phyloP scores from a whole-genome alignment of 2,888 invertebrate species.

The Drosophila prostipennis region DNA sequence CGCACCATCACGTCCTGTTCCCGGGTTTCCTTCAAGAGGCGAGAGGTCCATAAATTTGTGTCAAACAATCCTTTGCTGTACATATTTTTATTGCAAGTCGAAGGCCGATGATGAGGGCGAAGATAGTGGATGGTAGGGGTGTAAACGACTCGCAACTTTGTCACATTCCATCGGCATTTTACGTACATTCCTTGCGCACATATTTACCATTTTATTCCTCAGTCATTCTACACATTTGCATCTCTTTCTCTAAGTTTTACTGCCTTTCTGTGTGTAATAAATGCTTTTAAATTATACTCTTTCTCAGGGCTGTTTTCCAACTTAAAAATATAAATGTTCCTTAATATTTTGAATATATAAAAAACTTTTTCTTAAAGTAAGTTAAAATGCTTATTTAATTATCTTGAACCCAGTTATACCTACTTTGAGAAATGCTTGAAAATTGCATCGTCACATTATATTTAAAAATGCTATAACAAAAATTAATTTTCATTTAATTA shows the following conservation, averaged over 20 bases:
- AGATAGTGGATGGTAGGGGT: not conserved
- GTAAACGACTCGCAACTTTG: conserved; percentile 22
- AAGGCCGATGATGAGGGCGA: conserved; percentile 17
- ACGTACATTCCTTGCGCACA: conserved; percentile 20
- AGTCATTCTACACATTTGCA: conserved; percentile 24
- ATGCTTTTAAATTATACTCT: not conserved
- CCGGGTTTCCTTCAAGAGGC: conserved; percentile 13
- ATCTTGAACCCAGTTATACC: no score
- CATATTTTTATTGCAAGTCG: conserved; percentile 32
- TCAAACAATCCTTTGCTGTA: conserved; percentile 64
- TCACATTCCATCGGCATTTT: conserved; percentile 30
- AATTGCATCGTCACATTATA: no score
- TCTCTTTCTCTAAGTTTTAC: not conserved
- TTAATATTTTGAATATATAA: no score
- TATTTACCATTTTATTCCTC: conserved; percentile 29
- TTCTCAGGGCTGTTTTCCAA: accelerated
- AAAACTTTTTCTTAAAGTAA: no score
- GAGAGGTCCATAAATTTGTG: conserved; percentile 65
- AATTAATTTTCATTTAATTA: no score
- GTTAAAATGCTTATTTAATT: no score
- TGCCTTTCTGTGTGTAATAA: not conserved
- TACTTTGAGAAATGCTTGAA: no score
- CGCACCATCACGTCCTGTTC: conserved; percentile 63
- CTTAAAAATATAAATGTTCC: no score
- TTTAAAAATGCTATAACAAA: no score